Evolutionary conservation across 2,797 vertebrate genomes (phyloP), one percentile per base, ranked within the genome.

Genomic region (Anguilla megastoma): DNA sequence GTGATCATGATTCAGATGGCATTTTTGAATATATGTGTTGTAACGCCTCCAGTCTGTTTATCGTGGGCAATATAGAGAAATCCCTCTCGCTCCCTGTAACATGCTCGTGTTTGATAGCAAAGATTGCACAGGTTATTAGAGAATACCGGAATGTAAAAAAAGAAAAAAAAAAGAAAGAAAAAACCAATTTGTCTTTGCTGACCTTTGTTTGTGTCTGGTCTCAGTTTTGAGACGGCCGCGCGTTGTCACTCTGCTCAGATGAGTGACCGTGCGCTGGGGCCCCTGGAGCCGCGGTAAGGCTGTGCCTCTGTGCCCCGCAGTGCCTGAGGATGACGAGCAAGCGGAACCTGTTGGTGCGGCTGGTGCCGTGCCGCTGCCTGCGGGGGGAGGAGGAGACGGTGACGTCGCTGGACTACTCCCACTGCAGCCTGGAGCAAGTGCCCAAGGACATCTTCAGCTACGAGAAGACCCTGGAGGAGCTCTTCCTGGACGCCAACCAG

Each of bases 401-500:
- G 87, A 99, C 99, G 93, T 96, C 96, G 1, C 96, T 99, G 92
- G 99, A 99, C 96, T 99, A 99, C 95, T 99, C 98, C 93, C 99
- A 99, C 93, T 98, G 98, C 96, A 99, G 98, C 96, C 97, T 99
- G 96, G 98, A 99, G 93, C 98, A 98, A 89, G 98, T 99, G 95
- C 99, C 99, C 91, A 99, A 99, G 95, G 99, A 99, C 95, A 98
- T 99, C 95, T 99, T 99, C 92, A 95, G 96, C 95, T 99, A 98
- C 89, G 98, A 99, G 95, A 99, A 99, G 96, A 99, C 97, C 89
- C 96, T 99, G 94, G 98, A 98, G 96, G 99, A 99, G 91, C 98
- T 99, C 91, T 99, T 97, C 96, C 97, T 99, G 93, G 99, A 99
- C 94, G 98, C 99, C 96, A 99, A 99, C 97, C 99, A 99, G 95